phyloP scores from a whole-genome alignment of 2,113 vertebrate genomes.

The Catharus bicknelli region DNA sequence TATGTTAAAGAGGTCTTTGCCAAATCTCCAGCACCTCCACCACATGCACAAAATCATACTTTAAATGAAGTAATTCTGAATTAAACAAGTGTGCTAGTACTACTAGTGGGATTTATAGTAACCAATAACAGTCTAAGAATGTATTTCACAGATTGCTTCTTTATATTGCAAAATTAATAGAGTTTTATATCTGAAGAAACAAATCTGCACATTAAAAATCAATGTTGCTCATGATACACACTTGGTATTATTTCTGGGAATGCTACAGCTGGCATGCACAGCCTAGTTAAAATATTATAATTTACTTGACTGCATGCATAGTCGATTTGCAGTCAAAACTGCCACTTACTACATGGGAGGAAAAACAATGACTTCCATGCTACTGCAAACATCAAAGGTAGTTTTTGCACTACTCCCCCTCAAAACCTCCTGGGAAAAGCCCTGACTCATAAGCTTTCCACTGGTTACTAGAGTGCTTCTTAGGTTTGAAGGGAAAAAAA shows the following conservation, averaged over 20 bases:
- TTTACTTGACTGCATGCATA: conserved; percentile 70
- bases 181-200: conserved; percentile 74
- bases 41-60: conserved; percentile 43
- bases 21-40: conserved; percentile 59
- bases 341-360: conserved; percentile 67
- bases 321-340: conserved; percentile 73
- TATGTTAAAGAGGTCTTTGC: conserved; percentile 60
- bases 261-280: conserved; percentile 68
- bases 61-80: conserved; percentile 70
- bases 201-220: conserved; percentile 74
- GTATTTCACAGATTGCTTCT: conserved; percentile 69
- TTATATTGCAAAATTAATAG: conserved; percentile 73
- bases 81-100: conserved; percentile 60
- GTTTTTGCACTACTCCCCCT: conserved; percentile 68
- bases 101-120: conserved; percentile 60
- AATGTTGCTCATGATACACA: conserved; percentile 72
- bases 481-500: neutral
- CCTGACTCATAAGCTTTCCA: conserved; percentile 71
- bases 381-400: conserved; percentile 72
- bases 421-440: conserved; percentile 71
- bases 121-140: conserved; percentile 54
- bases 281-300: conserved; percentile 75
- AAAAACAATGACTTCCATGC: conserved; percentile 72
- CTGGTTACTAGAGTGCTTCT: conserved; percentile 67
- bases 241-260: conserved; percentile 75